These are phyloP conservation scores for Abramis brama DNA, from an alignment of 2,113 vertebrate species.

Conservation along the genomic window DNA sequence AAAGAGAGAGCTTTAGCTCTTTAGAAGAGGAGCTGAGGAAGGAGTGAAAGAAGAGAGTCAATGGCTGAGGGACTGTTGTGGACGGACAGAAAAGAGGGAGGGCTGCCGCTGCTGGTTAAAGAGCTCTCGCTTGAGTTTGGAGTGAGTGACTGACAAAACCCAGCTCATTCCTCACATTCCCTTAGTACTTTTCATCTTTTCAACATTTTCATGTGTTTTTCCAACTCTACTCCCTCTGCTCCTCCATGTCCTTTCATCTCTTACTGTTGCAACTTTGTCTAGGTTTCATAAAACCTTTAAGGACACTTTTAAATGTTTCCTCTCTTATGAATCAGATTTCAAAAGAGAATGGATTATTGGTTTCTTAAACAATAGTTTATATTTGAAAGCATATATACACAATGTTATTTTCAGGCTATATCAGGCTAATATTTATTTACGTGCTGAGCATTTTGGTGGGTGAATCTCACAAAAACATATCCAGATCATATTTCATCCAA, in stretches of 20 bases:
- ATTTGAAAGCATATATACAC: not conserved
- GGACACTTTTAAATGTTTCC: constrained; percentile 33
- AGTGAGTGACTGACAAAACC: constrained; percentile 50
- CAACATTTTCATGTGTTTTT: constrained; percentile 18
- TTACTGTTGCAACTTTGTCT: constrained; percentile 23
- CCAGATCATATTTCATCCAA: not conserved
- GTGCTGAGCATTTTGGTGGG: not conserved
- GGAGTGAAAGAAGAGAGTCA: constrained; percentile 45
- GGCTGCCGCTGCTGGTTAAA: constrained; percentile 34
- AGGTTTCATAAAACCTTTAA: constrained; percentile 1
- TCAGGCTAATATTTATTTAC: not conserved
- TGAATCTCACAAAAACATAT: not conserved
- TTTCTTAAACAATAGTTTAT: not conserved
- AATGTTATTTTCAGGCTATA: not conserved
- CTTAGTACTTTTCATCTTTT: constrained; percentile 43
- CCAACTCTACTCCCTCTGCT: constrained; percentile 2
- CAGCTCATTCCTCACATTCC: constrained; percentile 48
- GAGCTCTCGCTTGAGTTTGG: constrained; percentile 45
- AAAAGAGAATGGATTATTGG: not conserved
- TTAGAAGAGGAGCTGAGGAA: constrained; percentile 57
- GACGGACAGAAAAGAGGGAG: constrained; percentile 40
- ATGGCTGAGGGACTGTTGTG: constrained; percentile 45
- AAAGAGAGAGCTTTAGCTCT: constrained; percentile 50
- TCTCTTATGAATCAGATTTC: not conserved
- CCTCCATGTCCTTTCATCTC: constrained; percentile 24